Base-by-base conservation (phyloP, 2,888 invertebrate genomes). In the Reticulitermes lucifugus region DNA sequence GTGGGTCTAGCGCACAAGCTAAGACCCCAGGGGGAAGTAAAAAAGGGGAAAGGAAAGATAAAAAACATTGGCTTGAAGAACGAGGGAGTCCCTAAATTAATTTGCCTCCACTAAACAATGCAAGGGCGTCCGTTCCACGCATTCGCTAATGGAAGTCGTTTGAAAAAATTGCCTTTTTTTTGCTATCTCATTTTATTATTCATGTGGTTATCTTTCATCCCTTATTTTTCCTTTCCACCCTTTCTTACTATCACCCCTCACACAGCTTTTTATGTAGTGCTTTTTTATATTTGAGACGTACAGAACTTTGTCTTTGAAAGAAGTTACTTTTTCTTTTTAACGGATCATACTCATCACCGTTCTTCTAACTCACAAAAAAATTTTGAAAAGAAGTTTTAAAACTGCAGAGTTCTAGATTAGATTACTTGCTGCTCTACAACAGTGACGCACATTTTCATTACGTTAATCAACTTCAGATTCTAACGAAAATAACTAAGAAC, bases 101-200 rank as follows among this genome's bases (percentile, higher is more conserved):
- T 91, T 92, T 91, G 90, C 90, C 89, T 89, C 84, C 89, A 91
- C 91, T 91, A 91, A 92, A 92, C 91, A 92, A 92, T 91, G 91
- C 91, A 90, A 90, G 81, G 73, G 90, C 88, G 90, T 90, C 88
- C 77, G 84, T 75, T 85, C 86, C 82, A 83, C 81, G 86, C 85
- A 84, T 81, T 85, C 89, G 90, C 90, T 91, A 91, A 91, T 91
- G 91, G 91, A 90, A 89, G 90, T 90, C 91, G 91, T 91, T 90
- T 90, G 90, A 89, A 89, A 90, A 86, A 91, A 91, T 91, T 91
- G 91, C 91, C 89, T 88, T 88, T 88, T 88, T 86, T 84, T 77
- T 81, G 80, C 84, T 83, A 84, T 86, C 86, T 86, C 86, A 84
- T 85, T 86, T 86, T 86, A 86, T 86, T 86, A 86, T 86, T 86